Evolutionary conservation across 2,888 invertebrate genomes (phyloP), one percentile per base, ranked within the genome.

Genomic region (Euspilapteryx auroguttella): DNA sequence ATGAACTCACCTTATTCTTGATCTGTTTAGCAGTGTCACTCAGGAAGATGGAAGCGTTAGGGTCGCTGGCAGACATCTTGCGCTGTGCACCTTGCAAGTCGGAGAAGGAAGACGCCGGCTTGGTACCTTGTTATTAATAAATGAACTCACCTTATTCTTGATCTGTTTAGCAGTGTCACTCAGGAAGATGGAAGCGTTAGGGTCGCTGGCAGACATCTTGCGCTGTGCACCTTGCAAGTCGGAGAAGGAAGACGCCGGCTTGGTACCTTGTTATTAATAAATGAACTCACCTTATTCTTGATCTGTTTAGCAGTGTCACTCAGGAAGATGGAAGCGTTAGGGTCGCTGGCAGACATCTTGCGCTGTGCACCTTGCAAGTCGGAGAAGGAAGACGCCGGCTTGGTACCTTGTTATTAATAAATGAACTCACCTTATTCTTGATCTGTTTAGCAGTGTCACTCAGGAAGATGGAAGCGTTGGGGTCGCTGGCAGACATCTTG

Each of bases 271-370:
- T n/a, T n/a, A n/a, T n/a, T n/a, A n/a, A n/a, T n/a, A n/a, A n/a
- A n/a, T n/a, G n/a, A n/a, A 23, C 33, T 32, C 41, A 93, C 87
- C 83, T 99, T 99, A 49, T 87, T 79, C 42, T 93, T 89, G 9
- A 99, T 69, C 8, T 88, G 81, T 0, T 96, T 94, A 0, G 97
- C 94, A n/a, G 97, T 96, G 69, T 99, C 99, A 0, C 95, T 89
- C 97, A 99, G 96, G 17, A 99, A 82, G 69, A 99, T 99, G 66
- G 98, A 99, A 0, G 99, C 99, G 75, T 99, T 99, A 80, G 98
- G 99, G 78, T 99, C 99, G 40, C 99, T 99, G 6, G 96, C 99
- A 68, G 98, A 99, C 0, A 37, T 99, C 95, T 8, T 94, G 78
- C 34, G 71, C 73, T 0, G 75, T n/a, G 17, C 17, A 17, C 5